Evolutionary conservation across 2,797 vertebrate genomes (phyloP).

Genomic region (Propithecus perrieri): DNA sequence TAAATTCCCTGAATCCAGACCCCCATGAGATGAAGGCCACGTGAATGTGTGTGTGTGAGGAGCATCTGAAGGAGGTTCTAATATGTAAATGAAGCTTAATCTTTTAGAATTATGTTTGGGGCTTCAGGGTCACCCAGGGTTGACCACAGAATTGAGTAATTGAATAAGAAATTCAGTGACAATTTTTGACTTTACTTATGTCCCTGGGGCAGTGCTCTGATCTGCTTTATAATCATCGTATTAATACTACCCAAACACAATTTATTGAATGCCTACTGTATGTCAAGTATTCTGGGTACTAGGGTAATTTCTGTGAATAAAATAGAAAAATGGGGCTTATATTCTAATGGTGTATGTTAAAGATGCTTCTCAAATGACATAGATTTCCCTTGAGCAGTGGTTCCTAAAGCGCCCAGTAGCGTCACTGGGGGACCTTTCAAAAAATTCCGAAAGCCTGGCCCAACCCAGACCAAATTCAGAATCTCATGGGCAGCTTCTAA

Average conservation of each 20-base stretch:
- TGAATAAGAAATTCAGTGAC: not conserved
- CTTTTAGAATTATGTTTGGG: constrained; percentile 15
- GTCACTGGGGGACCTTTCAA: constrained; percentile 10
- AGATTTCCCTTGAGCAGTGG: not conserved
- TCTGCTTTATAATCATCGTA: not conserved
- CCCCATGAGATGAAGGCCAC: not conserved
- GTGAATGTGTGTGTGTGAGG: not conserved
- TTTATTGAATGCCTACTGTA: not conserved
- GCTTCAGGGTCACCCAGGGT: not conserved
- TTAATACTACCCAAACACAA: not conserved
- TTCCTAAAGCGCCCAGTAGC: constrained; percentile 20
- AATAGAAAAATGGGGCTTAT: not conserved
- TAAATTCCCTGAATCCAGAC: not conserved
- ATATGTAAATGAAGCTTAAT: not conserved
- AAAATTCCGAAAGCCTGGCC: constrained; percentile 36
- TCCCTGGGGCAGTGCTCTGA: not conserved
- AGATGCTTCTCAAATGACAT: constrained; percentile 4
- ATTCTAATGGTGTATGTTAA: not conserved
- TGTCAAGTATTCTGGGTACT: not conserved
- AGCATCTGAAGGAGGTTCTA: not conserved
- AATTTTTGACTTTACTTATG: not conserved
- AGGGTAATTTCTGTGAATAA: constrained; percentile 32
- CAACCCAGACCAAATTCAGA: constrained; percentile 14
- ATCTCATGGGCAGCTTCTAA: not conserved
- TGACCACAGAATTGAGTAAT: not conserved